A percentile compares a stretch with the other conserved stretches of the same genome.
These are phyloP conservation scores for Scaeva pyrastri DNA, from an alignment of 2,888 invertebrate species.

Conservation along the genomic window DNA sequence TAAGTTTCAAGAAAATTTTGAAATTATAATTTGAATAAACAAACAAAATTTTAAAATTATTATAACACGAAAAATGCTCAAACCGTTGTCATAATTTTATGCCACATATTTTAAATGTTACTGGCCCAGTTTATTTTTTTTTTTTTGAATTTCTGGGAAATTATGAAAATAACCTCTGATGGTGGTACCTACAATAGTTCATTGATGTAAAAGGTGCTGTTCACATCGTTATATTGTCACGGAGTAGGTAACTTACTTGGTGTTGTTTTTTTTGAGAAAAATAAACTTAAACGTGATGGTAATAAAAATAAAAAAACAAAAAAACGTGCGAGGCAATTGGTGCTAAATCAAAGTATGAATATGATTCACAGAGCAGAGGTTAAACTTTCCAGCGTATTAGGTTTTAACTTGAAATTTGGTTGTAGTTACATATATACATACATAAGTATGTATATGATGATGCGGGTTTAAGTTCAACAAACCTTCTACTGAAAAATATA, in stretches of 20 bases:
- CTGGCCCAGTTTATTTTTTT: conserved; percentile 3
- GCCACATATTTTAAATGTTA: background rate
- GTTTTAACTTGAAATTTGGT: background rate
- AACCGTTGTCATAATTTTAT: conserved; percentile 11
- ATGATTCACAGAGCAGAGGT: conserved; percentile 5
- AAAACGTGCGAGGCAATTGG: conserved; percentile 18
- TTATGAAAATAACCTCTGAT: conserved; percentile 30
- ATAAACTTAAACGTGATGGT: conserved; percentile 22
- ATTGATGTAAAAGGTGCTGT: conserved; percentile 39
- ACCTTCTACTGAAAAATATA: background rate
- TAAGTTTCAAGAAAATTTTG: background rate
- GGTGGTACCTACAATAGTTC: background rate
- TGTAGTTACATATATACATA: too few relatives aligned
- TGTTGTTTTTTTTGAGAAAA: background rate
- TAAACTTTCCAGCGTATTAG: background rate
- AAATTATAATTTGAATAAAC: background rate
- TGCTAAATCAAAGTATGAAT: conserved; percentile 12
- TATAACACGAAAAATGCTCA: background rate
- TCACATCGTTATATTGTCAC: conserved; percentile 40
- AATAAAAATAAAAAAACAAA: background rate
- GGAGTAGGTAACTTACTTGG: conserved; percentile 2
- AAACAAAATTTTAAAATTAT: background rate
- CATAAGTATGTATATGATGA: too few relatives aligned
- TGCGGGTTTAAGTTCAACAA: conserved; percentile 14
- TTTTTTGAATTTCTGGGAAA: conserved; percentile 34